Base-by-base conservation (phyloP, 2,113 vertebrate genomes). In the Osmerus eperlanus region DNA sequence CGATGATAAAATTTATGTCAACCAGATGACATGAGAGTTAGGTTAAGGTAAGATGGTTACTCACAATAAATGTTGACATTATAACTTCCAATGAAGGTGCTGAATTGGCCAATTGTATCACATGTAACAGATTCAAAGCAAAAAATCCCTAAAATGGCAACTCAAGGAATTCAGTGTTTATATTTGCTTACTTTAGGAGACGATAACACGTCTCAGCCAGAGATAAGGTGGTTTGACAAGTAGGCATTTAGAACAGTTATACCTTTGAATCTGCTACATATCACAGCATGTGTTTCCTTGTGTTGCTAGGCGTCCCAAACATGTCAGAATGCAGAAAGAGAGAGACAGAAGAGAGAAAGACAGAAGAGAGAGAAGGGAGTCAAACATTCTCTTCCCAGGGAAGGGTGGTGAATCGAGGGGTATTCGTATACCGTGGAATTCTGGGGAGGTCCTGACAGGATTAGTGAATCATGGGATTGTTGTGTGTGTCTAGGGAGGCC, bases 391-490 rank as follows among this genome's bases (percentile, higher is more conserved):
- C 11, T 81, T 86, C 75, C 72, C 78, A 65, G 23, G 63, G 71
- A 73, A 84, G 81, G n/a, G 75, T 65, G 68, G 52, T 62, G 32
- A 68, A 73, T 52, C 70, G 41, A 81, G 76, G 32, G 62, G 77
- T 78, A 81, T 85, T 78, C 83, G 67, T 68, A 64, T 78, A 65
- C 70, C 77, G 72, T 78, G 79, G 70, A 88, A 82, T 87, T 84
- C 36, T 18, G 71, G 72, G 78, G 74, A 87, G 25, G 70, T 75
- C 83, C 59, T 68, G 72, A 75, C 71, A 74, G 81, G 77, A 81
- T 88, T 87, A 85, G 62, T 61, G 72, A 83, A 79, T 88, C 80
- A 80, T 76, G 80, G 68, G 83, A 85, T 73, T 72, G 79, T 79
- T 78, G 78, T 71, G 61, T 0, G 72, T 70, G 60, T 76, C 72